Base-by-base conservation (phyloP, 2,113 vertebrate genomes). In the Thalassoma bifasciatum region DNA sequence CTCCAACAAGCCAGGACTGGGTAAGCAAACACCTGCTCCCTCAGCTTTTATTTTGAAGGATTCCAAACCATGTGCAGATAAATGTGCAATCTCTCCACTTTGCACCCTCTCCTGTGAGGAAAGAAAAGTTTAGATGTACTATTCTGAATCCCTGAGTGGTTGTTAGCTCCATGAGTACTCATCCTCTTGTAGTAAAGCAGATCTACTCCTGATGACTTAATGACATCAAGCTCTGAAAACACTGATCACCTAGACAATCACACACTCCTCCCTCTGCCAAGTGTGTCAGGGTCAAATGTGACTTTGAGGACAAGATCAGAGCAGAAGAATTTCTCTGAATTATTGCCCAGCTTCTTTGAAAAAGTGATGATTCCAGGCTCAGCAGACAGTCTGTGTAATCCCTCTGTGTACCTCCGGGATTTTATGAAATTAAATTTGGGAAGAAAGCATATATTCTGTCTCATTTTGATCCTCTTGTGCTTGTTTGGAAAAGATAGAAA, bases 271-370 rank as follows among this genome's bases (percentile, higher is more conserved):
- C 19, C 37, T 5, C 17, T 44, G 75, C 80, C 77, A 88, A 78
- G 54, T 82, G 68, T 77, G 69, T 64, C 77, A 85, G 72, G 73
- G 56, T 77, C 54, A 81, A 61, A 59, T 16, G 38, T 69, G 42
- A 44, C 26, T 67, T 36, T 60, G 21, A 50, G 57, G 58, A 34
- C 46, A 65, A 42, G 73, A 69, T 69, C 54, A 72, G 53, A 54
- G 26, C 22, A 57, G 17, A 49, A 36, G 16, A 14, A 22, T 24
- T 24, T n/a, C 42, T 52, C 38, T 17, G 66, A 37, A 79, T 63
- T 59, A 65, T 57, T 9, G 0, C 11, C n/a, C 23, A 19, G 69
- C 5, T 2, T 38, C 10, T 24, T 8, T 42, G 7, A 13, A 14
- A 42, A 12, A 42, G 40, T 42, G 14, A 42, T 46, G n/a, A n/a